Evolutionary conservation across 2,113 vertebrate genomes (phyloP).

Genomic region (Macquaria ambigua): DNA sequence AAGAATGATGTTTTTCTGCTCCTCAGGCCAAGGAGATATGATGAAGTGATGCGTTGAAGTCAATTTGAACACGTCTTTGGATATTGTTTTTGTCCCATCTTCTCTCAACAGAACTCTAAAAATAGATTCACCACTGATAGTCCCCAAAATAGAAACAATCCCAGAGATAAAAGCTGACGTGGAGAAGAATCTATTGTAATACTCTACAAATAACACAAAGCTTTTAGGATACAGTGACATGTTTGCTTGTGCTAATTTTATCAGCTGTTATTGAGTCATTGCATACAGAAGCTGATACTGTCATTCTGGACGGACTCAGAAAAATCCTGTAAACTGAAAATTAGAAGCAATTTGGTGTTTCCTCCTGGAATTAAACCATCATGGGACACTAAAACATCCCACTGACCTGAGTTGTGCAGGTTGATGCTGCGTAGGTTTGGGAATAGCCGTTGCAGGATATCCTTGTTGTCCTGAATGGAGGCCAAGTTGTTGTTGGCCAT

Average conservation of each 20-base stretch:
- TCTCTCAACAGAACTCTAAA: conserved; percentile 33
- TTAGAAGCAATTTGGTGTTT: background rate
- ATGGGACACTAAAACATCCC: background rate
- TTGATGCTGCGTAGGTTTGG: conserved; percentile 95
- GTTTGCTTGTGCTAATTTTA: conserved; percentile 31
- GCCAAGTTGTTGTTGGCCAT: conserved; percentile 95
- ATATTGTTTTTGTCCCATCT: background rate
- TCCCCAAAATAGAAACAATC: conserved; percentile 31
- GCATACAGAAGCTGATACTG: conserved; percentile 1
- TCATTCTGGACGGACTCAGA: background rate
- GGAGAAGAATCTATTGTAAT: conserved; percentile 15
- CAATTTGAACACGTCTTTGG: background rate
- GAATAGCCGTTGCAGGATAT: conserved; percentile 91
- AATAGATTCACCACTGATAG: conserved; percentile 31
- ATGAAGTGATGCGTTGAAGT: background rate
- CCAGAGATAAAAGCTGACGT: conserved; percentile 31
- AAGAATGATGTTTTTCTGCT: background rate
- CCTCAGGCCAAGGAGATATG: background rate
- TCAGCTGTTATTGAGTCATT: background rate
- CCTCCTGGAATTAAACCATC: background rate
- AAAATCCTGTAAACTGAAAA: background rate
- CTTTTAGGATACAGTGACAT: conserved; percentile 23
- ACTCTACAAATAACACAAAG: conserved; percentile 35
- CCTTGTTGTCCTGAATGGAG: conserved; percentile 90
- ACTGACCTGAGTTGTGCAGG: conserved; percentile 95